Evolutionary conservation across 1,140 invertebrate genomes (phyloP).

Genomic region (Lucilia sericata): DNA sequence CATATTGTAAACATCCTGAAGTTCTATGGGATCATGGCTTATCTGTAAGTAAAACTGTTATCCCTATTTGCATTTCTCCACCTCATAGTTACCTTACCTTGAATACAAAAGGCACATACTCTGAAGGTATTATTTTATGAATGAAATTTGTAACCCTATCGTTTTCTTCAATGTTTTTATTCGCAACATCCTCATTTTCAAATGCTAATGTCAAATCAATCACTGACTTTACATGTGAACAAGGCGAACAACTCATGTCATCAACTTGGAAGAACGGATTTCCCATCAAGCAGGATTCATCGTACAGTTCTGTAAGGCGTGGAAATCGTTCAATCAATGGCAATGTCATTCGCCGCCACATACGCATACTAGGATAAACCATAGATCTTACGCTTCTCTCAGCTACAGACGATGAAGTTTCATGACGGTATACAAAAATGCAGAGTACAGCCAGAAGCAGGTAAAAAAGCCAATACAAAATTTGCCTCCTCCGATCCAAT

Average conservation of each 20-base stretch:
- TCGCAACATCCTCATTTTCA: neutral
- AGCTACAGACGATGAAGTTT: slow-evolving; percentile 65
- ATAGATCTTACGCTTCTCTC: slow-evolving; percentile 69
- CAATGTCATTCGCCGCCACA: slow-evolving; percentile 69
- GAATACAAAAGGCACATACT: slow-evolving; percentile 59
- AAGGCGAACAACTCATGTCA: slow-evolving; percentile 79
- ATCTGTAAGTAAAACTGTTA: slow-evolving; percentile 56
- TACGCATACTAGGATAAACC: slow-evolving; percentile 70
- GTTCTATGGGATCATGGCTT: slow-evolving; percentile 63
- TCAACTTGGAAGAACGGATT: slow-evolving; percentile 78
- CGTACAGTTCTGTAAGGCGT: slow-evolving; percentile 73
- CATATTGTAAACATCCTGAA: slow-evolving; percentile 67
- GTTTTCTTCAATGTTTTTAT: neutral
- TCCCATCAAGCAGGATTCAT: slow-evolving; percentile 78
- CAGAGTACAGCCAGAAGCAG: slow-evolving; percentile 57
- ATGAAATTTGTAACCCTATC: neutral
- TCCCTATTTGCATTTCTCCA: neutral
- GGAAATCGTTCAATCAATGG: slow-evolving; percentile 70
- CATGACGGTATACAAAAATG: slow-evolving; percentile 61
- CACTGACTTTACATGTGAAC: slow-evolving; percentile 73
- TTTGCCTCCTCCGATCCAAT: slow-evolving; percentile 61
- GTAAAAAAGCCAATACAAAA: slow-evolving; percentile 64
- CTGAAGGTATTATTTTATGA: slow-evolving; percentile 26
- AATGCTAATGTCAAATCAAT: slow-evolving; percentile 47
- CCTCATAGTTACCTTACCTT: slow-evolving; percentile 45